Conservation (phyloP, 2,113 vertebrate genomes). For the Drymodes brunneopygia region DNA sequence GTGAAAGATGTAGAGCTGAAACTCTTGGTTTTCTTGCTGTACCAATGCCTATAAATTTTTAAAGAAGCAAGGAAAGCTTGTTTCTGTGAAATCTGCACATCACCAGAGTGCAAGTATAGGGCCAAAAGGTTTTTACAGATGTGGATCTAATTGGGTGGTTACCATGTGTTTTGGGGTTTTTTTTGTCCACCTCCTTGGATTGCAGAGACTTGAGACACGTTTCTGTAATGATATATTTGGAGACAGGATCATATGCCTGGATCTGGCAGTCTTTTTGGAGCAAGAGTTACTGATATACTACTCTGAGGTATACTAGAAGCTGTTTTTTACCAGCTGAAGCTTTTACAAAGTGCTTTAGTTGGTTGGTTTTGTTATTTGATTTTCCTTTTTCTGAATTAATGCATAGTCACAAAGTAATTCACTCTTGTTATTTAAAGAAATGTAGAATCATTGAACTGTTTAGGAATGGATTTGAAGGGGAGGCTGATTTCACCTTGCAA, state of each 20-base stretch:
- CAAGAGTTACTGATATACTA: background rate
- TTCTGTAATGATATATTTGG: background rate
- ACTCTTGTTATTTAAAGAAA: background rate
- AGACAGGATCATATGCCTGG: background rate
- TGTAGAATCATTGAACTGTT: background rate
- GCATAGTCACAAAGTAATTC: background rate
- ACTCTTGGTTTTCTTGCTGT: background rate
- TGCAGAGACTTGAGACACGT: background rate
- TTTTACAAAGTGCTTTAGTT: background rate
- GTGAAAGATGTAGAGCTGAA: background rate
- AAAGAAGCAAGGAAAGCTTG: background rate
- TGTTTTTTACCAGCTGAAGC: background rate
- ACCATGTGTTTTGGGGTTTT: background rate
- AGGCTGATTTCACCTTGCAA: background rate
- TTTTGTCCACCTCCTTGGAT: background rate
- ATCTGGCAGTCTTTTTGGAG: background rate
- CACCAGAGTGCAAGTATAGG: background rate
- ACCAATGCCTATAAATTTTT: background rate
- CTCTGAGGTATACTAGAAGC: background rate
- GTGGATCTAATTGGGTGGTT: background rate
- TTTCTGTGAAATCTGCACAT: background rate
- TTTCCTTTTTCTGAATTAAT: background rate
- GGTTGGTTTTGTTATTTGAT: background rate
- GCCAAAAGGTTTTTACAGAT: background rate
- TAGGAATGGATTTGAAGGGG: background rate